Conservation (phyloP, 1,140 invertebrate species). For the Trichonephila inaurata region DNA sequence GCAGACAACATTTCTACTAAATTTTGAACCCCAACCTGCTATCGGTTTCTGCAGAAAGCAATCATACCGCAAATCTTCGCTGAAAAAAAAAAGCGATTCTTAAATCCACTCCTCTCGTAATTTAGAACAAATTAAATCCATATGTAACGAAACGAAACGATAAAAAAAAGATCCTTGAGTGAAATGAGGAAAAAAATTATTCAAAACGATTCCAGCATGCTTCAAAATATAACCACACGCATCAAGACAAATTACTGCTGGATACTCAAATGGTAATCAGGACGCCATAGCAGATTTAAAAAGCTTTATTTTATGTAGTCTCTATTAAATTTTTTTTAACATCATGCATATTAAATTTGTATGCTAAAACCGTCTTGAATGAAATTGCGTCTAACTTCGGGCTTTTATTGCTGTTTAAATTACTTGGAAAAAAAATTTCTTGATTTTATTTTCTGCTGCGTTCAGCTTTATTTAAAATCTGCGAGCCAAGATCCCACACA, state of each 20-base stretch:
- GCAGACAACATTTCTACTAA: neutral
- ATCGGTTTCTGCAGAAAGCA: neutral
- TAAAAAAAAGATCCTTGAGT: neutral
- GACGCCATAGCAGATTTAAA: neutral
- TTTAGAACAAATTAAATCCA: slow-evolving; percentile 21
- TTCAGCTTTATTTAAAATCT: slow-evolving; percentile 17
- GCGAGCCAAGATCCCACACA: neutral
- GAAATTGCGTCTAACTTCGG: slow-evolving; percentile 51
- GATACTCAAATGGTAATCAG: slow-evolving; percentile 20
- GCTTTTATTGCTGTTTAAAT: slow-evolving; percentile 45
- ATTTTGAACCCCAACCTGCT: neutral
- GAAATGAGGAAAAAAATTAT: neutral
- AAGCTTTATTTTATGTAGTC: slow-evolving; percentile 49
- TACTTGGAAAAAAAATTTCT: neutral
- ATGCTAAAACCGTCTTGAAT: slow-evolving; percentile 1
- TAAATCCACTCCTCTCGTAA: neutral
- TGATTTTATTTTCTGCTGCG: neutral
- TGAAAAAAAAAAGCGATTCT: neutral
- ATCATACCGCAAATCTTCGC: neutral
- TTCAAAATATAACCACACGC: slow-evolving; percentile 19
- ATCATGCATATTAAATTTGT: slow-evolving; percentile 27
- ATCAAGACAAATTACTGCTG: slow-evolving; percentile 11
- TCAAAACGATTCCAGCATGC: too few species aligned
- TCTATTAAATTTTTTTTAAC: neutral
- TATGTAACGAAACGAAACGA: neutral